Evolutionary conservation across 2,113 vertebrate species (phyloP).

Genomic region (Salvelinus namaycush): DNA sequence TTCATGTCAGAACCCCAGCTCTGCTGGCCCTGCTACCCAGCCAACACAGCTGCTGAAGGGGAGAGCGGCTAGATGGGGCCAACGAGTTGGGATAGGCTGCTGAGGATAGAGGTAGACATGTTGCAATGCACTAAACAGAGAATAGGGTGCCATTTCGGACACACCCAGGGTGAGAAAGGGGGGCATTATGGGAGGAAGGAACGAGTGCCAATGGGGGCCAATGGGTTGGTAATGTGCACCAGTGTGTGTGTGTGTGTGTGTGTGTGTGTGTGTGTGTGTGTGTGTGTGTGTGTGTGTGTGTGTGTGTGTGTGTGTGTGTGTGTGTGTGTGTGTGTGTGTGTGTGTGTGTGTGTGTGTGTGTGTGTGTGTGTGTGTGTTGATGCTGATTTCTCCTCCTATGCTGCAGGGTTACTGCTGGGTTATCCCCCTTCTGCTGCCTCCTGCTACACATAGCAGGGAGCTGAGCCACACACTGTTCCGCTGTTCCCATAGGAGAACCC

Average conservation of each 20-base stretch:
- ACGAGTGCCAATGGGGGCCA: neutral
- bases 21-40: neutral
- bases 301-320: too few relatives aligned
- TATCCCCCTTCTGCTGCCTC: conserved; percentile 41
- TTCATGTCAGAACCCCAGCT: neutral
- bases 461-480: neutral
- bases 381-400: neutral
- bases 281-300: too few relatives aligned
- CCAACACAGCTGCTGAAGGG: neutral
- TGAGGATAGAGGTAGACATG: neutral
- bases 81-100: conserved; percentile 3
- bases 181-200: neutral
- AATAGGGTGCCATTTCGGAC: too few relatives aligned
- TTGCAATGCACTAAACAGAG: too few relatives aligned
- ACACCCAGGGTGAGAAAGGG: neutral
- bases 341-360: too few relatives aligned
- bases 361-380: too few relatives aligned
- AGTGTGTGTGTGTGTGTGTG: too few relatives aligned
- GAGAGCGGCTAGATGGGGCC: neutral
- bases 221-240: neutral
- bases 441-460: conserved; percentile 36
- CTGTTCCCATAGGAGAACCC: too few relatives aligned
- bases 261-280: too few relatives aligned
- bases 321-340: too few relatives aligned
- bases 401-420: neutral